phyloP scores from a whole-genome alignment of 2,888 invertebrate species.

The Sarcophaga carnaria region DNA sequence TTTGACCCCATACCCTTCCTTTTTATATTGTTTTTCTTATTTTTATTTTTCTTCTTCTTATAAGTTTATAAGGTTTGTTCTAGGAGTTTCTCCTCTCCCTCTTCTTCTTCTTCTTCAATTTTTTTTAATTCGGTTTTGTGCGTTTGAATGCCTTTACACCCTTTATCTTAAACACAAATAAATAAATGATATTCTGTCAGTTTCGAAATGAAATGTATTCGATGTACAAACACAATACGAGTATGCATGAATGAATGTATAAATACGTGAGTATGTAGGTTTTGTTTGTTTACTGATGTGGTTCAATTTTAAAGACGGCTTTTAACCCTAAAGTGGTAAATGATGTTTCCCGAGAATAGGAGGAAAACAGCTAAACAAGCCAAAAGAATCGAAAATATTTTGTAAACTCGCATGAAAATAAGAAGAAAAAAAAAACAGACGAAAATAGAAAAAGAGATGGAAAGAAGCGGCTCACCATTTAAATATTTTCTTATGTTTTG shows the following conservation, averaged over 20 bases:
- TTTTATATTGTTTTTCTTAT: conserved; percentile 5
- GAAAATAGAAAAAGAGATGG: neutral
- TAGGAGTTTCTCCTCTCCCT: neutral
- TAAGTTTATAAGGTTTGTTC: conserved; percentile 6
- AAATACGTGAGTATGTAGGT: neutral
- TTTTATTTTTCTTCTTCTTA: no score
- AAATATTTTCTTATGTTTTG: neutral
- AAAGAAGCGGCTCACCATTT: neutral
- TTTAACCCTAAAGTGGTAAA: conserved; percentile 25
- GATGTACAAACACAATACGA: neutral
- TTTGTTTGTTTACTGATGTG: conserved; percentile 21
- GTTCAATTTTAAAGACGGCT: conserved; percentile 33
- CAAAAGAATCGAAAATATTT: neutral
- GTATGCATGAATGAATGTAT: no score
- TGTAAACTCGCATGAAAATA: neutral
- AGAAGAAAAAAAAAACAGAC: neutral
- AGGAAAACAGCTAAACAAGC: neutral
- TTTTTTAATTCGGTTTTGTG: conserved; percentile 9
- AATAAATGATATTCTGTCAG: conserved; percentile 45
- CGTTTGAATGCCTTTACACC: conserved; percentile 34
- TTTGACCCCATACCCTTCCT: neutral
- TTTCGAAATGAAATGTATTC: conserved; percentile 44
- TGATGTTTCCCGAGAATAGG: neutral
- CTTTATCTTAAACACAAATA: conserved; percentile 39
- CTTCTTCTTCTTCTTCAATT: no score